Percentiles rank a stretch among this genome's conserved stretches.
Conservation (phyloP, 2,888 invertebrate genomes). For the Micropterix aruncella region DNA sequence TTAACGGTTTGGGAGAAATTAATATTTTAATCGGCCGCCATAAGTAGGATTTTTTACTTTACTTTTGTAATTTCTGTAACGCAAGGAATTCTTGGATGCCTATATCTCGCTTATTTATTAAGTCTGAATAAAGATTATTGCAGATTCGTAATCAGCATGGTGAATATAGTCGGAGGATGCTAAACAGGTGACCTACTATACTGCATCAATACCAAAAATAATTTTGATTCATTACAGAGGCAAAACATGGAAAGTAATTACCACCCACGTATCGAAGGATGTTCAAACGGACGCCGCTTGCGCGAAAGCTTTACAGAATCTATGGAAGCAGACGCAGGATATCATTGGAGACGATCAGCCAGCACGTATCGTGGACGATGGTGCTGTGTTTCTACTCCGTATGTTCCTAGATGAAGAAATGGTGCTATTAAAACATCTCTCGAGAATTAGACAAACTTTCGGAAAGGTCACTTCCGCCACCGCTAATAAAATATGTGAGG, state of each 20-base stretch:
- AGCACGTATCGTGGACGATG: conserved; percentile 45
- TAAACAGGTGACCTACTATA: too few relatives aligned
- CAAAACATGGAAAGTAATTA: conserved; percentile 35
- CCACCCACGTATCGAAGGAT: conserved; percentile 22
- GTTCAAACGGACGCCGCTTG: conserved; percentile 22
- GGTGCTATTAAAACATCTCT: conserved; percentile 41
- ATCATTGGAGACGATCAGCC: conserved; percentile 40
- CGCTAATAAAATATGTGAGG: conserved; percentile 42
- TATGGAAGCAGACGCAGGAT: conserved; percentile 23
- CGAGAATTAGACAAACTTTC: conserved; percentile 42
- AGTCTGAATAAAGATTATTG: too few relatives aligned
- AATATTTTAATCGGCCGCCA: too few relatives aligned
- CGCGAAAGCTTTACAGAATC: conserved; percentile 23
- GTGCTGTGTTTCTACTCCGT: conserved; percentile 42
- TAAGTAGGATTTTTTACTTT: too few relatives aligned
- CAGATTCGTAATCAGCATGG: too few relatives aligned
- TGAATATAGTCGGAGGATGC: too few relatives aligned
- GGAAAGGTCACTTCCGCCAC: conserved; percentile 38
- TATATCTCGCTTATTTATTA: too few relatives aligned
- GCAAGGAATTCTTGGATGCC: too few relatives aligned
- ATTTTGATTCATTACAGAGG: conserved; percentile 21
- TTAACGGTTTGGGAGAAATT: too few relatives aligned
- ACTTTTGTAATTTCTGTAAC: too few relatives aligned
- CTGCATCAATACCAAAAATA: conserved; percentile 6
- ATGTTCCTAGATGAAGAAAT: conserved; percentile 45